Evolutionary conservation across 2,113 vertebrate species (phyloP).

Genomic region (Cardinalis cardinalis): DNA sequence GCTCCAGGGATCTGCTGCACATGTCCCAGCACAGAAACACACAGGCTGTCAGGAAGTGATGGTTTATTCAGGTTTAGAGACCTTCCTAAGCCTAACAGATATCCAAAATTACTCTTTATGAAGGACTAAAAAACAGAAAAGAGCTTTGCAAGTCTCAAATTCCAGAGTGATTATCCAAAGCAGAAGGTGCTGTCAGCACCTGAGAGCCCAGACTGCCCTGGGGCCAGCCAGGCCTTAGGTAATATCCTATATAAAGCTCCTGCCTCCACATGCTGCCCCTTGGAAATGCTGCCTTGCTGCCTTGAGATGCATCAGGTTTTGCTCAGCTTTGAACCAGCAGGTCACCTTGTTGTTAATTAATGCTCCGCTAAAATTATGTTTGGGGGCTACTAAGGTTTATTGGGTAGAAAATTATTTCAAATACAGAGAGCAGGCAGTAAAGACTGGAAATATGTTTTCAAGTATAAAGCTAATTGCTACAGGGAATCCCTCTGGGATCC

Average conservation of each 20-base stretch:
- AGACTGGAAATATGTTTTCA: slow-evolving; percentile 53
- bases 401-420: slow-evolving; percentile 69
- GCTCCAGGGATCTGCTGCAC: neutral
- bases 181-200: neutral
- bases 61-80: neutral
- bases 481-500: slow-evolving; percentile 64
- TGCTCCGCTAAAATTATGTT: slow-evolving; percentile 42
- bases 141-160: neutral
- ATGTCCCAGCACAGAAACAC: neutral
- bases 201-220: neutral
- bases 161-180: rapidly evolving
- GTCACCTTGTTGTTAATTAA: slow-evolving; percentile 61
- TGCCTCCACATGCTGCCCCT: neutral
- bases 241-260: neutral
- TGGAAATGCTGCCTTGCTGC: neutral
- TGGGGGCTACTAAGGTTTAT: slow-evolving; percentile 56
- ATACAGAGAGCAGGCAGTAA: slow-evolving; percentile 56
- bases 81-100: neutral
- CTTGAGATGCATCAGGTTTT: neutral
- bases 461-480: slow-evolving; percentile 55
- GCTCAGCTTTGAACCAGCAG: neutral
- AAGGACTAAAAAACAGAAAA: neutral
- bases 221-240: neutral
- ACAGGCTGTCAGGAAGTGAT: neutral
- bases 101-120: neutral